Conservation (phyloP, 2,797 vertebrate species). For the Furcifer pardalis region DNA sequence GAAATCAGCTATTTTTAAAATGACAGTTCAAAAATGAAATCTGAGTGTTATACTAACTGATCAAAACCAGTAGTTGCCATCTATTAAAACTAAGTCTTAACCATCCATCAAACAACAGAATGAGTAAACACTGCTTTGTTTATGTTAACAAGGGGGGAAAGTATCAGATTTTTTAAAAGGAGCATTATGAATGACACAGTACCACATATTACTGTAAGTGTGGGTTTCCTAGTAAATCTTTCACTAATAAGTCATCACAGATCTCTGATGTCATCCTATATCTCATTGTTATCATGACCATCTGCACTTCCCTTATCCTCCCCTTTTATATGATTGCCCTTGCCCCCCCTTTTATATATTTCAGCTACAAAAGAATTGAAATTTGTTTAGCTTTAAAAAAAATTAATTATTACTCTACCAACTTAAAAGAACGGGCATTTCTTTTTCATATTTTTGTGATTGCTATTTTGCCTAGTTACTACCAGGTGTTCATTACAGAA, state of each 20-base stretch:
- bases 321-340: not conserved
- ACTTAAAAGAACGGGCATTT: not conserved
- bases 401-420: not conserved
- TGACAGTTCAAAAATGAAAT: not conserved
- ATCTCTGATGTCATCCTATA: not conserved
- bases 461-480: not conserved
- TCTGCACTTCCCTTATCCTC: not conserved
- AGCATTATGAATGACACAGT: not conserved
- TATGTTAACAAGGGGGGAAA: not conserved
- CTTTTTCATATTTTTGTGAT: not conserved
- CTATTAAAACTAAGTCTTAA: not conserved
- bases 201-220: not conserved
- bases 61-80: not conserved
- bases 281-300: not conserved
- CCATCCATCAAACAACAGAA: not conserved
- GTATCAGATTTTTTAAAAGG: not conserved
- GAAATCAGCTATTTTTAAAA: not conserved
- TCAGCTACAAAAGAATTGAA: not conserved
- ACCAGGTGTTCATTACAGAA: not conserved
- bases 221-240: not conserved
- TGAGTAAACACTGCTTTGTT: not conserved
- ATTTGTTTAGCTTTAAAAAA: not conserved
- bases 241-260: not conserved
- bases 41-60: not conserved
- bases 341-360: not conserved